A percentile compares a stretch with the other conserved stretches of the same genome.
Conservation (phyloP, 2,888 invertebrate genomes). For the Apeira syringaria region DNA sequence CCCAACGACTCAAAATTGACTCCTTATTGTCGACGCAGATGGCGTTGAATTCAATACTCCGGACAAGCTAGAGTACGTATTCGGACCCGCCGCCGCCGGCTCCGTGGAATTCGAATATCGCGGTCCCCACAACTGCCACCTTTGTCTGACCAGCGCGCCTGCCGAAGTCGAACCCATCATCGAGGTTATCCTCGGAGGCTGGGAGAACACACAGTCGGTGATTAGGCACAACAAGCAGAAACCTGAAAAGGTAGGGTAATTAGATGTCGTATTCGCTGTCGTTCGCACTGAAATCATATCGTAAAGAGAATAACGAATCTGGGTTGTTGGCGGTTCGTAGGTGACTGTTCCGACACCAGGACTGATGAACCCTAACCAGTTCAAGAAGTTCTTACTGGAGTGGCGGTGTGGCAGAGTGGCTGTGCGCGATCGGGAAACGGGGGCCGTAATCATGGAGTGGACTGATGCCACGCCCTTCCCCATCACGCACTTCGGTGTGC, state of each 20-base stretch:
- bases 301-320: constrained; percentile 26
- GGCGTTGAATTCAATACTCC: constrained; percentile 80
- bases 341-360: constrained; percentile 83
- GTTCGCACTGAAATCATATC: constrained; percentile 15
- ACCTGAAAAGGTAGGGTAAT: constrained; percentile 85
- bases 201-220: constrained; percentile 86
- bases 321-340: constrained; percentile 59
- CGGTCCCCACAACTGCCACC: constrained; percentile 86
- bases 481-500: constrained; percentile 85
- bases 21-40: constrained; percentile 71
- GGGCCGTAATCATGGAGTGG: constrained; percentile 84
- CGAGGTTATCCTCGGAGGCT: constrained; percentile 87
- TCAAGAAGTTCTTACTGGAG: constrained; percentile 80
- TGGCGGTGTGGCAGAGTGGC: constrained; percentile 82
- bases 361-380: constrained; percentile 81
- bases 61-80: constrained; percentile 84
- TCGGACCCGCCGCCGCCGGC: constrained; percentile 81
- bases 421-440: constrained; percentile 74
- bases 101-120: constrained; percentile 82
- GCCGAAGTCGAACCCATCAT: constrained; percentile 85
- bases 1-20: constrained; percentile 66
- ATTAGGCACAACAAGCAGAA: constrained; percentile 85
- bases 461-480: constrained; percentile 83
- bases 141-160: constrained; percentile 82
- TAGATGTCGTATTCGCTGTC: constrained; percentile 42